These are phyloP conservation scores for Idaea straminata DNA, from an alignment of 2,888 invertebrate genomes.

Conservation along the genomic window DNA sequence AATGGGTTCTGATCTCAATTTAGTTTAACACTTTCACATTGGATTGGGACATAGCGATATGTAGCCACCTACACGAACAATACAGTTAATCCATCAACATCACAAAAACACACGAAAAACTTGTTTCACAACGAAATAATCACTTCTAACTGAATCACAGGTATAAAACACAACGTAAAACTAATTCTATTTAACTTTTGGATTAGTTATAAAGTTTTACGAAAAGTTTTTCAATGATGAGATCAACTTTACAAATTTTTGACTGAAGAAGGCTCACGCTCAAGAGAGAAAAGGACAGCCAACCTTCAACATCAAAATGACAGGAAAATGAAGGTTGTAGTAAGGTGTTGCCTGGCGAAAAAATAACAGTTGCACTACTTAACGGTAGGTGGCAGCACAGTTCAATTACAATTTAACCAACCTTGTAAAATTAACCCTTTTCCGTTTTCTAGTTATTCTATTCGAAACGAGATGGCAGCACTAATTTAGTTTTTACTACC, in stretches of 20 bases:
- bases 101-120: slow-evolving; percentile 36
- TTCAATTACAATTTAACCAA: too few species aligned
- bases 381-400: not conserved
- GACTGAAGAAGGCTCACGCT: slow-evolving; percentile 43
- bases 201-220: slow-evolving; percentile 22
- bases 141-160: slow-evolving; percentile 5
- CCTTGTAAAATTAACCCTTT: not conserved
- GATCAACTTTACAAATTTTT: slow-evolving; percentile 61
- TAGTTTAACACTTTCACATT: slow-evolving; percentile 78
- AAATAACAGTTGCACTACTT: not conserved
- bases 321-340: not conserved
- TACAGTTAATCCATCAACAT: slow-evolving; percentile 62
- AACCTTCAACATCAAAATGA: not conserved
- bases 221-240: slow-evolving; percentile 54
- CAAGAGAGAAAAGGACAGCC: slow-evolving; percentile 28
- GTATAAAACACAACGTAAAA: not conserved
- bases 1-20: slow-evolving; percentile 70
- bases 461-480: not conserved
- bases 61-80: slow-evolving; percentile 71
- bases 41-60: slow-evolving; percentile 56
- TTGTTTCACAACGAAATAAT: slow-evolving; percentile 18
- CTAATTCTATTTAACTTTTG: slow-evolving; percentile 6
- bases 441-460: not conserved
- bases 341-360: not conserved
- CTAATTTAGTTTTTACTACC: not conserved